phyloP scores from a whole-genome alignment of 2,797 vertebrate species.

The Aphelocoma californica region DNA sequence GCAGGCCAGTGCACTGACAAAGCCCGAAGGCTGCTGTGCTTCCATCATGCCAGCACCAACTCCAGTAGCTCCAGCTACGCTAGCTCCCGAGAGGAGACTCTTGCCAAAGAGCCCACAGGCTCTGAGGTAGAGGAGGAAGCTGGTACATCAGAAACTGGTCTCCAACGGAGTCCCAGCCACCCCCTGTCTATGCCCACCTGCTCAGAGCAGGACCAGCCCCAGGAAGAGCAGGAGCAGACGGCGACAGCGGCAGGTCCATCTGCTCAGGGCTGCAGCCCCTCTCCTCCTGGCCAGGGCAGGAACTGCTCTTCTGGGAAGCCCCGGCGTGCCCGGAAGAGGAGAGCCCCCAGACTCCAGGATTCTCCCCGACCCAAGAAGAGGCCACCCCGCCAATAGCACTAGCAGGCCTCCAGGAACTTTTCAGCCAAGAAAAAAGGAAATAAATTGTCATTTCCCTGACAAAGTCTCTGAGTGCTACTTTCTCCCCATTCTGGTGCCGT shows the following conservation, averaged over 20 bases:
- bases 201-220: background rate
- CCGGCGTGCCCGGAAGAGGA: background rate
- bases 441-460: background rate
- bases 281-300: background rate
- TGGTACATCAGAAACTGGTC: background rate
- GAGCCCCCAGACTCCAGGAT: background rate
- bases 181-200: too few relatives aligned
- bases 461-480: background rate
- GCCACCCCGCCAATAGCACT: rapidly evolving
- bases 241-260: background rate
- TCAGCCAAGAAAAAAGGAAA: background rate
- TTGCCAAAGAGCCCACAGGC: background rate
- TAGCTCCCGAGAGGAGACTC: background rate
- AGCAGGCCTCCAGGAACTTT: background rate
- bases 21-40: background rate
- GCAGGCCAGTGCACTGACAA: background rate
- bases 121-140: background rate
- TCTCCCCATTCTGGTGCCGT: background rate
- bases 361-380: background rate
- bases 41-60: background rate
- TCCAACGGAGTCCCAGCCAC: background rate
- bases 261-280: background rate
- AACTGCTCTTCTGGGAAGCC: background rate
- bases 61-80: background rate
- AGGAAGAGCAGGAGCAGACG: background rate